Evolutionary conservation across 2,888 invertebrate genomes (phyloP), one percentile per base, ranked within the genome.

Genomic region (Ichneumoninae sp.): DNA sequence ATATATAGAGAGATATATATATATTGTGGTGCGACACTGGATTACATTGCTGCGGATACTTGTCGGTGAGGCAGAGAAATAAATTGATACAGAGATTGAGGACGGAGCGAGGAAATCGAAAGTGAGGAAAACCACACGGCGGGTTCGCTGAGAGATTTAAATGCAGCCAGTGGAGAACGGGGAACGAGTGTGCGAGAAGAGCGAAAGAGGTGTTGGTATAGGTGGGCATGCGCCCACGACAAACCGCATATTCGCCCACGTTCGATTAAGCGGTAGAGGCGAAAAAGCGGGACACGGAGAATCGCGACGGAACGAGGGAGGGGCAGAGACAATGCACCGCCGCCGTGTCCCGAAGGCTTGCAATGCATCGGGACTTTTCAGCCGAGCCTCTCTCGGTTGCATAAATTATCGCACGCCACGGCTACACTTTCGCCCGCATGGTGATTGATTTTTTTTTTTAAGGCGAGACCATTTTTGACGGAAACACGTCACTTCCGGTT

Each of bases 221-320:
- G 75, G 76, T 68, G 52, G 70, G 71, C 76, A 33, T 76, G 81
- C 84, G 77, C 84, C 84, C 77, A 84, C 84, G 74, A 69, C 74
- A 70, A 77, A 74, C 83, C 52, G 74, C 74, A 70, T 75, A 68
- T 63, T 75, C 76, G 79, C 85, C 85, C 79, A 85, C 85, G 85
- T 80, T 82, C 85, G 85, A 85, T 82, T 80, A 70, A 82, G 78
- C 50, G 81, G 81, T 50, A 57, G 84, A 73, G 81, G 63, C 60
- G 79, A 70, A 66, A 79, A 66, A 68, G 54, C 50, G 33, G 33
- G 66, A 70, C 63, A 47, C 44, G 52, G 68, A 74, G 54, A 77
- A 30, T 47, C 13, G 16, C 30, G 54, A 60, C 16, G 76, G 30
- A 50, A 50, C 36, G 54, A 65, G 13, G 52, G 10, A 40, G 6